Evolutionary conservation across 2,888 invertebrate species (phyloP).

Genomic region (Agonopterix alstromeriana): DNA sequence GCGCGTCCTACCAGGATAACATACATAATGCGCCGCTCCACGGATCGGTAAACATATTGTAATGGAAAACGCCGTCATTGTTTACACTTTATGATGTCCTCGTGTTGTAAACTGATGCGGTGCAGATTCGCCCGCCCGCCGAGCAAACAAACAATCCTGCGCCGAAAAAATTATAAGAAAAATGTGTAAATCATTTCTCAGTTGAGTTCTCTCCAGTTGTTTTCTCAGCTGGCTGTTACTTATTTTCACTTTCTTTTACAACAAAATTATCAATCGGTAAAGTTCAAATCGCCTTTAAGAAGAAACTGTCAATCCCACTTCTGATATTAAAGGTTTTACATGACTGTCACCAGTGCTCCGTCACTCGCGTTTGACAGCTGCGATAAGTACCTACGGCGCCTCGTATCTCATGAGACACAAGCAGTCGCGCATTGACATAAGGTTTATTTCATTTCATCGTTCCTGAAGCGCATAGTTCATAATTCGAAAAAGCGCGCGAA

Average conservation of each 20-base stretch:
- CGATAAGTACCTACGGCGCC: no score
- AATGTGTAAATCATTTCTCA: neutral
- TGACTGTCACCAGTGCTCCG: no score
- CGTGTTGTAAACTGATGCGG: conserved; percentile 62
- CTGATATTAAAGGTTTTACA: no score
- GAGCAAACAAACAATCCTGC: conserved; percentile 30
- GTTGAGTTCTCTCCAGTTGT: neutral
- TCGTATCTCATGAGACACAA: no score
- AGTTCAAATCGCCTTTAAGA: no score
- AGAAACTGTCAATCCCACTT: no score
- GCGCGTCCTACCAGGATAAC: conserved; percentile 70
- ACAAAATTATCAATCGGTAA: no score
- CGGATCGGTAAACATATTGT: conserved; percentile 77
- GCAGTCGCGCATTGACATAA: no score
- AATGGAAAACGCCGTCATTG: conserved; percentile 75
- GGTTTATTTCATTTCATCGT: no score
- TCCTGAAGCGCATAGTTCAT: no score
- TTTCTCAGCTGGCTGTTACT: neutral
- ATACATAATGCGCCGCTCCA: conserved; percentile 72
- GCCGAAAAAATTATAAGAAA: conserved; percentile 16
- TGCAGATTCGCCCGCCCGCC: conserved; percentile 36
- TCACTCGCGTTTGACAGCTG: no score
- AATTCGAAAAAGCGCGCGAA: neutral
- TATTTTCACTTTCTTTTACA: no score
- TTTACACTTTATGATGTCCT: conserved; percentile 75